These are phyloP conservation scores for Melanostoma scalare DNA, from an alignment of 2,888 invertebrate species.

Conservation along the genomic window DNA sequence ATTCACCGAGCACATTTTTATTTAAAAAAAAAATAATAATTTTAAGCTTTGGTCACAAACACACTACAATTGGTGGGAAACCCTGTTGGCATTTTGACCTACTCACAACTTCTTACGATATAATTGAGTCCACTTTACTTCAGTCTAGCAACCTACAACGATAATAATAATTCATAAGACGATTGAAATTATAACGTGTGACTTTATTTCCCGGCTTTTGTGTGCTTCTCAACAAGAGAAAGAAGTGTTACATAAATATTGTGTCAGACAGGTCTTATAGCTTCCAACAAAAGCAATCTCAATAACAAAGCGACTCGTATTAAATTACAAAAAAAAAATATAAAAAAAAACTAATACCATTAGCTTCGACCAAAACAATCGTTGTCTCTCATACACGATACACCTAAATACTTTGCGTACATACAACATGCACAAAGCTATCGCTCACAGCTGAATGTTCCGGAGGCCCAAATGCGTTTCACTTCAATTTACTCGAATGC, in stretches of 20 bases:
- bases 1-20: no score
- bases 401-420: neutral
- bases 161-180: slow-evolving; percentile 39
- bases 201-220: slow-evolving; percentile 2
- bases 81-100: slow-evolving; percentile 10
- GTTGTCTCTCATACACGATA: neutral
- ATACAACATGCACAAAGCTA: neutral
- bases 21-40: no score
- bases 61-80: neutral
- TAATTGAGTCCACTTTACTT: neutral
- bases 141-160: neutral
- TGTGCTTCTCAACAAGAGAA: slow-evolving; percentile 4
- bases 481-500: slow-evolving; percentile 35
- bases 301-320: neutral
- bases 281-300: slow-evolving; percentile 13
- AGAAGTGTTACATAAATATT: slow-evolving; percentile 28
- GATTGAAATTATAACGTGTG: slow-evolving; percentile 48
- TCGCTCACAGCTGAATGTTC: neutral
- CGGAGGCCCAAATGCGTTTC: slow-evolving; percentile 16
- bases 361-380: neutral
- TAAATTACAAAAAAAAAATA: slow-evolving; percentile 1
- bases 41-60: no score
- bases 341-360: slow-evolving; percentile 4
- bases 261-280: slow-evolving; percentile 38
- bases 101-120: slow-evolving; percentile 1